Conservation (phyloP, 2,113 vertebrate genomes). For the Ophthalmolycus amberensis region DNA sequence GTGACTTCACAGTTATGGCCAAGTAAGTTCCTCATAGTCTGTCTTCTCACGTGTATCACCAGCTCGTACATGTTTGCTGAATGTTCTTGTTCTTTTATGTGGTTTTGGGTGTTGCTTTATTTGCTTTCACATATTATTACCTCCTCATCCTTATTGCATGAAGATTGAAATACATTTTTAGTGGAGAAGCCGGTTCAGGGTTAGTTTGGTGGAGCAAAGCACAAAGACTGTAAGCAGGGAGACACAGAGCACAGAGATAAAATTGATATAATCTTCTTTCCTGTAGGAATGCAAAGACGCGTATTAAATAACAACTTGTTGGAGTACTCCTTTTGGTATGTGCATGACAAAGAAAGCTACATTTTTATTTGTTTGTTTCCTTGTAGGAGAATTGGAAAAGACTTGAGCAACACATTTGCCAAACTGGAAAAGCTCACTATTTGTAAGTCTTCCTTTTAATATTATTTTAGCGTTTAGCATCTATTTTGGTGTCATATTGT, state of each 20-base stretch:
- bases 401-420: slow-evolving; percentile 94
- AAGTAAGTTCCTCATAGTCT: slow-evolving; percentile 85
- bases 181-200: neutral
- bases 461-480: neutral
- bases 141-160: neutral
- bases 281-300: neutral
- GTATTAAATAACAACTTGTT: neutral
- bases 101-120: slow-evolving; percentile 6
- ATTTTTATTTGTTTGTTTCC: neutral
- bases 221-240: neutral
- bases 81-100: slow-evolving; percentile 1
- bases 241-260: neutral
- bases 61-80: slow-evolving; percentile 10
- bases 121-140: neutral
- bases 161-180: neutral
- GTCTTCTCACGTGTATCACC: neutral
- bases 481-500: neutral
- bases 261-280: neutral
- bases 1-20: slow-evolving; percentile 94
- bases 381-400: slow-evolving; percentile 92
- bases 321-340: neutral
- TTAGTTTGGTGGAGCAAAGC: neutral
- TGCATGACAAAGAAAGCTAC: neutral
- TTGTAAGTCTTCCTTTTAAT: slow-evolving; percentile 83
- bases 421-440: slow-evolving; percentile 96